Base-by-base conservation (phyloP, 2,888 invertebrate genomes). In the Pasiphila rectangulata region DNA sequence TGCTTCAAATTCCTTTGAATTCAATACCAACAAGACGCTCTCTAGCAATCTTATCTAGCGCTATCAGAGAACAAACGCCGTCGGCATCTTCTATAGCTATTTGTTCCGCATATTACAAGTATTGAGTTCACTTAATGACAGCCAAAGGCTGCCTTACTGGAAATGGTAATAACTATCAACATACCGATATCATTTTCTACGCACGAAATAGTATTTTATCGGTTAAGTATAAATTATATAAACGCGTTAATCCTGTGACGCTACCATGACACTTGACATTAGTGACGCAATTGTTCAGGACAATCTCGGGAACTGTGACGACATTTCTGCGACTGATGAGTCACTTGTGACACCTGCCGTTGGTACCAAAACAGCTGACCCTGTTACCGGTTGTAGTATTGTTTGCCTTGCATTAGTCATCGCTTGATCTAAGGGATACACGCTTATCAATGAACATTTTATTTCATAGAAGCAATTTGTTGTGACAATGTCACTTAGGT, bases 331-430 rank as follows among this genome's bases (percentile, higher is more conserved):
- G 72, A 79, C 77, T 60, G 54, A 62, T 84, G 85, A 83, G 53
- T 84, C 84, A 85, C 43, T 5, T 17, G 17, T 16, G 30, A n/a
- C 17, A 17, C 9, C 9, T 16, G 17, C 32, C 6, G 21, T 17
- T n/a, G n/a, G 59, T 65, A 59, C 63, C 62, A n/a, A n/a, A n/a
- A 66, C 67, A 67, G 68, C 66, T 72, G 72, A 74, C 75, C 61
- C 75, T 70, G 71, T 70, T 76, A 59, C 65, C 57, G 56, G 64
- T 69, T 63, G 65, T 67, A 68, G 51, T 54, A 48, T 81, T 81
- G 83, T 83, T 82, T 79, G 70, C 75, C 69, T 66, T 56, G 61
- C 54, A 72, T 84, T 85, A 85, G 72, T 86, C 86, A 85, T 79
- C 77, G 61, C 56, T 46, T 52, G 58, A 63, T 64, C 60, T 65